phyloP scores from a whole-genome alignment of 2,888 invertebrate genomes.

The Plagodis pulveraria region DNA sequence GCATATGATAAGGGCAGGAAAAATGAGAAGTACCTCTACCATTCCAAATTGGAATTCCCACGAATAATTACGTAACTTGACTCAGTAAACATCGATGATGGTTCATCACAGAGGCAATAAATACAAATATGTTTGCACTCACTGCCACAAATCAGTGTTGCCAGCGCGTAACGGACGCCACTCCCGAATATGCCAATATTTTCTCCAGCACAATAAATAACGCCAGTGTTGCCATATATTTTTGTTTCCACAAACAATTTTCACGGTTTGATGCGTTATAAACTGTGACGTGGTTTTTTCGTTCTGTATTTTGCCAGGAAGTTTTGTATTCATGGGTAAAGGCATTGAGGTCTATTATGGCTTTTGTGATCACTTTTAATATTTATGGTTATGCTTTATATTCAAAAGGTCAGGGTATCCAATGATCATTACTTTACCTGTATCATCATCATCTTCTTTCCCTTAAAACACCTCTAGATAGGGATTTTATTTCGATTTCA shows the following conservation, averaged over 20 bases:
- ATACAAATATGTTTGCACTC: conserved; percentile 30
- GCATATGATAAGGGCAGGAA: too few relatives aligned
- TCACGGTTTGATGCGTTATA: conserved; percentile 35
- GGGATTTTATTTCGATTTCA: too few relatives aligned
- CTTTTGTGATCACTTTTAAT: too few relatives aligned
- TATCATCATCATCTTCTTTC: too few relatives aligned
- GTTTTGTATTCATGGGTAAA: not conserved
- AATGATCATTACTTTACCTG: too few relatives aligned
- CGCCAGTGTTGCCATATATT: conserved; percentile 40
- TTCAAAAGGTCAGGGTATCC: too few relatives aligned
- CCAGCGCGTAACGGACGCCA: conserved; percentile 40
- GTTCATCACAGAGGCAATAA: conserved; percentile 30
- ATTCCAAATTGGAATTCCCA: not conserved
- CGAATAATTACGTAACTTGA: not conserved
- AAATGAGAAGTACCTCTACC: too few relatives aligned
- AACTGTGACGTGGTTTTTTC: conserved; percentile 10
- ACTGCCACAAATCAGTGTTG: conserved; percentile 47
- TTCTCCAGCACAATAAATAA: conserved; percentile 44
- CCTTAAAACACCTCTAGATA: too few relatives aligned
- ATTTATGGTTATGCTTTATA: too few relatives aligned
- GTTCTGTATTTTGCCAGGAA: conserved; percentile 2
- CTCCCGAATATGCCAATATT: conserved; percentile 50
- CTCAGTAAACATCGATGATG: conserved; percentile 16
- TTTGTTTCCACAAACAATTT: conserved; percentile 47
- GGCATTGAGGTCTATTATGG: too few relatives aligned